A percentile compares a stretch with the other conserved stretches of the same genome.
Evolutionary conservation across 1,140 invertebrate genomes (phyloP).

Genomic region (Drosophila erecta): DNA sequence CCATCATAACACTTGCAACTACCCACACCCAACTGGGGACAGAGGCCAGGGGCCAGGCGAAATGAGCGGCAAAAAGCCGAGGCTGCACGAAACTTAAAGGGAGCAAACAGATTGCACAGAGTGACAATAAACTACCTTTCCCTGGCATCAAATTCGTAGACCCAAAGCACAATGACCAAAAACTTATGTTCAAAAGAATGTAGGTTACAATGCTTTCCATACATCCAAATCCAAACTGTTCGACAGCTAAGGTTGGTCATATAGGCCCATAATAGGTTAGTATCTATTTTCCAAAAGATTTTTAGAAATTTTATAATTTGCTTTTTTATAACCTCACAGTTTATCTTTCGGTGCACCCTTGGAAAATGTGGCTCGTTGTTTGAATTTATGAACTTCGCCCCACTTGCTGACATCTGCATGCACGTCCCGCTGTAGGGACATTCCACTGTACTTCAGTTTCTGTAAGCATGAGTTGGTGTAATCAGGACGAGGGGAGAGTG

Average conservation of each 20-base stretch:
- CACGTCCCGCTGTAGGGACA: conserved; percentile 34
- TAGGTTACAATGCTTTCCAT: too few relatives aligned
- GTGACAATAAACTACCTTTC: not conserved
- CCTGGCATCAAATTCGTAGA: too few relatives aligned
- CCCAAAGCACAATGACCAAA: too few relatives aligned
- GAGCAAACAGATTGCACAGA: conserved; percentile 15
- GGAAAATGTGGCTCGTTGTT: conserved; percentile 51
- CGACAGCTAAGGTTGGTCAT: too few relatives aligned
- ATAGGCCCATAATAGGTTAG: too few relatives aligned
- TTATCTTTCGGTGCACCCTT: conserved; percentile 6
- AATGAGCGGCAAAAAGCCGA: conserved; percentile 37
- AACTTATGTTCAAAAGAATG: too few relatives aligned
- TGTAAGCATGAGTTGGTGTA: conserved; percentile 17
- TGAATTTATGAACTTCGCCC: conserved; percentile 72
- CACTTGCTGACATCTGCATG: conserved; percentile 59
- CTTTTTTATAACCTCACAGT: too few relatives aligned
- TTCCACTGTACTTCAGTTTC: conserved; percentile 21
- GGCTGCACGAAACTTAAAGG: conserved; percentile 11
- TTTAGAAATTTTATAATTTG: too few relatives aligned
- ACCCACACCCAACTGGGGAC: not conserved
- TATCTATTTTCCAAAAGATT: too few relatives aligned
- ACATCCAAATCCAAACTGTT: too few relatives aligned
- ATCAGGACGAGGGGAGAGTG: not conserved
- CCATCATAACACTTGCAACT: conserved; percentile 31
- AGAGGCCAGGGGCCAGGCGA: conserved; percentile 7